Evolutionary conservation across 2,797 vertebrate species (phyloP), one percentile per base, ranked within the genome.

Genomic region (Xerus rutilus): DNA sequence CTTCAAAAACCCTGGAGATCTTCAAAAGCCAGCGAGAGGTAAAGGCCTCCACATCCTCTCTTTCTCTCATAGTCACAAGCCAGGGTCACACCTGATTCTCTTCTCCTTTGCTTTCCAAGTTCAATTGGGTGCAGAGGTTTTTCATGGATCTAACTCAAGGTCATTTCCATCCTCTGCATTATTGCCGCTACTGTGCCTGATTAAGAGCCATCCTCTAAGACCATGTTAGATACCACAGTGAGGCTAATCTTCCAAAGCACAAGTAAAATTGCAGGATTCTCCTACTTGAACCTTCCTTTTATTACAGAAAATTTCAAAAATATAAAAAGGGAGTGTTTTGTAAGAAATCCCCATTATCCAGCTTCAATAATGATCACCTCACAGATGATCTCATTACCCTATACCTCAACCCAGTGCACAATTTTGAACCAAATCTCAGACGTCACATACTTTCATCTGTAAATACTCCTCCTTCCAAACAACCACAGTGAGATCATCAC

Each of bases 371-470:
- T 32, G 21, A 78, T 43, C 52, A 84, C 67, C 9, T 69, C 49
- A 25, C 1, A 84, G 52, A 43, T 57, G 74, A 52, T 25, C 49
- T 39, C 14, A 8, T 54, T 74, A 85, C 35, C 35, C n/a, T 39
- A 23, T 20, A 43, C 10, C 23, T 81, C 76, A 81, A 76, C 25
- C 43, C 21, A 28, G 30, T 49, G 28, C 49, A 17, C n/a, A 39
- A 73, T 5, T 83, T 64, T 45, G 62, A 67, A 47, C 90, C n/a
- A 25, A 45, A 91, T n/a, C 52, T 90, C 84, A 91, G 30, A 93
- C 0, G 59, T 72, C 23, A 32, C 1, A 32, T 6, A 39, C 47
- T 74, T 87, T 81, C 70, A 57, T 25, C 82, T 78, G 15, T 45
- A 45, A 86, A 76, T 20, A 47, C 20, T 67, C 45, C 35, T 79